Conservation (phyloP, 2,888 invertebrate species). For the Yponomeuta plumbellus region DNA sequence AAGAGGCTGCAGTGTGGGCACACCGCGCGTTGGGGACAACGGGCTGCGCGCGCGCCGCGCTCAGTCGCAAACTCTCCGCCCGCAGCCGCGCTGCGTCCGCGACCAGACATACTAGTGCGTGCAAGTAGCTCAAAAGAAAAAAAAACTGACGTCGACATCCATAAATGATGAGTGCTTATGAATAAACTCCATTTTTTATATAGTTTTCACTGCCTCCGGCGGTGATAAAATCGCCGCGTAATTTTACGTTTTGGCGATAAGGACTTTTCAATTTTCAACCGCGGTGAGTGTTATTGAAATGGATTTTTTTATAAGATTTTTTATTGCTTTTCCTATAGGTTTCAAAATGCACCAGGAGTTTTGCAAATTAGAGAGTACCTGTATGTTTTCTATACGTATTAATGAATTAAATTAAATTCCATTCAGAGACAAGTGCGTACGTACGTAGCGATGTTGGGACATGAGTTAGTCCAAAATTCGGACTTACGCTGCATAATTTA, state of each 20-base stretch:
- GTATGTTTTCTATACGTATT: not conserved
- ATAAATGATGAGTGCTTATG: conserved; percentile 7
- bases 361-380: not conserved
- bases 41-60: conserved; percentile 24
- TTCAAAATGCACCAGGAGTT: not conserved
- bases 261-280: conserved; percentile 48
- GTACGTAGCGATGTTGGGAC: too few relatives aligned
- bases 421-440: not conserved
- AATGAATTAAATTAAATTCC: not conserved
- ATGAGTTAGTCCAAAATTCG: too few relatives aligned
- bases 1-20: not conserved
- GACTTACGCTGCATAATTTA: too few relatives aligned
- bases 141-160: conserved; percentile 2
- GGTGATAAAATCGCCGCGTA: conserved; percentile 26
- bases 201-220: not conserved
- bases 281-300: conserved; percentile 46
- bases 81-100: conserved; percentile 33
- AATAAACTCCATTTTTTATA: conserved; percentile 1
- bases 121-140: conserved; percentile 20
- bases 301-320: not conserved
- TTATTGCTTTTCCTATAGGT: not conserved
- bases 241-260: conserved; percentile 34
- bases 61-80: conserved; percentile 36
- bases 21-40: conserved; percentile 10
- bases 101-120: conserved; percentile 26